phyloP scores from a whole-genome alignment of 2,113 vertebrate species.

The Mus pahari region DNA sequence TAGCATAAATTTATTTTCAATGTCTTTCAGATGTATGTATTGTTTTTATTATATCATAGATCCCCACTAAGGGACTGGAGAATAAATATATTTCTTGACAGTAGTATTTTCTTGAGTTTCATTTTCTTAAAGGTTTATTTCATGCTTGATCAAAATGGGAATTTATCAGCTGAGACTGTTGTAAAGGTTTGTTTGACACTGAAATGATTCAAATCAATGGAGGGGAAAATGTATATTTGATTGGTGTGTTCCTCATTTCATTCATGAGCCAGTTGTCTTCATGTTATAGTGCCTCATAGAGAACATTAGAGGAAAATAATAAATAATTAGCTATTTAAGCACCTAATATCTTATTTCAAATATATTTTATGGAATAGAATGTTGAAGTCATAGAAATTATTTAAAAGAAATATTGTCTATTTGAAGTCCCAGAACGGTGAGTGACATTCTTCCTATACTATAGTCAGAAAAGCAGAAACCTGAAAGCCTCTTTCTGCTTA shows the following conservation, averaged over 20 bases:
- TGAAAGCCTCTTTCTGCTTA: background rate
- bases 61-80: background rate
- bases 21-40: background rate
- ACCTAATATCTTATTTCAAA: background rate
- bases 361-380: conserved; percentile 6
- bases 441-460: background rate
- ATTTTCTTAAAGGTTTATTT: conserved; percentile 25
- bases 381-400: background rate
- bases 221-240: conserved; percentile 6
- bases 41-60: background rate
- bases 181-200: conserved; percentile 47
- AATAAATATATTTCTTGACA: conserved; percentile 52
- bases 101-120: background rate
- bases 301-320: conserved; percentile 28
- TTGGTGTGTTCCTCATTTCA: background rate
- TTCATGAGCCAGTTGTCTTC: background rate
- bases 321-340: conserved; percentile 23
- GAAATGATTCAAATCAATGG: conserved; percentile 22
- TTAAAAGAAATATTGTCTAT: background rate
- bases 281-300: background rate
- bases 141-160: conserved; percentile 32
- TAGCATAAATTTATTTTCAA: conserved; percentile 43
- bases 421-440: background rate
- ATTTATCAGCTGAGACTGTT: conserved; percentile 36
- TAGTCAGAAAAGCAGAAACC: background rate